Conservation (phyloP, 2,113 vertebrate species). For the Lichenostomus cassidix region DNA sequence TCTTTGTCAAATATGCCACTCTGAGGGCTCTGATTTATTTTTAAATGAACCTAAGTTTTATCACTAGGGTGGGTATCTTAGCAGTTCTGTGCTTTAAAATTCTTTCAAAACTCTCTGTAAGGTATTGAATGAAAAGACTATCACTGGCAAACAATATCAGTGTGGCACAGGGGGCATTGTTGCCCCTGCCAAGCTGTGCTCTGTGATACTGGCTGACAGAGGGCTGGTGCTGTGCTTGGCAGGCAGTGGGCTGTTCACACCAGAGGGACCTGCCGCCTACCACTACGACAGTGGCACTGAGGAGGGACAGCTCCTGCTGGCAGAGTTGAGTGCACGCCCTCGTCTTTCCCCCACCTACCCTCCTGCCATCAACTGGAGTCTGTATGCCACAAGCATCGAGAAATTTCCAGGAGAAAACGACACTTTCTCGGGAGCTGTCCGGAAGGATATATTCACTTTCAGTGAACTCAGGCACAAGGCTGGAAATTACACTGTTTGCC, state of each 20-base stretch:
- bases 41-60: neutral
- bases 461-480: constrained; percentile 17
- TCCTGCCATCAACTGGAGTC: constrained; percentile 41
- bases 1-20: neutral
- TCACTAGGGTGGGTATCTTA: neutral
- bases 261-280: neutral
- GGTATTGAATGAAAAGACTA: accelerated
- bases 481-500: constrained; percentile 69
- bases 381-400: constrained; percentile 15
- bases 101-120: neutral
- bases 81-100: neutral
- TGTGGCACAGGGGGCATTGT: accelerated
- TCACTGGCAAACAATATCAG: accelerated
- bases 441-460: constrained; percentile 71
- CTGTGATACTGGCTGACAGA: accelerated
- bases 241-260: constrained; percentile 71
- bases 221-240: neutral
- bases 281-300: constrained; percentile 58
- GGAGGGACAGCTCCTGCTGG: constrained; percentile 60
- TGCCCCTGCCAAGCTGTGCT: accelerated
- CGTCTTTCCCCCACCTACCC: constrained; percentile 7
- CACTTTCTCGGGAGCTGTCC: constrained; percentile 43
- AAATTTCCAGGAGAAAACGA: neutral
- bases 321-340: constrained; percentile 32
- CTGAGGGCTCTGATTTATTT: neutral